phyloP scores from a whole-genome alignment of 2,113 vertebrate species.

The Saccopteryx bilineata region DNA sequence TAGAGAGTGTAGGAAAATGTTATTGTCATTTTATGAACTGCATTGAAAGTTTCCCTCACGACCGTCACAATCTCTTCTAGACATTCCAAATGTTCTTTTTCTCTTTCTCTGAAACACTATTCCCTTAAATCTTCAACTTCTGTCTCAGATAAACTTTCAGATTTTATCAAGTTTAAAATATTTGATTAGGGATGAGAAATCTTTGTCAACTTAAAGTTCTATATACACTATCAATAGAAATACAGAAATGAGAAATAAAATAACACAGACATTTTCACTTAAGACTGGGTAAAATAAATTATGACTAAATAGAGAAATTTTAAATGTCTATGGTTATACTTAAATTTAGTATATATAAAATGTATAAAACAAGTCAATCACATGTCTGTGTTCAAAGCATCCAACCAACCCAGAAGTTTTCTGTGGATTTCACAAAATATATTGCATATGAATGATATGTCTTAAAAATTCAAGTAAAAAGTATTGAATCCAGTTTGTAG shows the following conservation, averaged over 20 bases:
- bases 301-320: not conserved
- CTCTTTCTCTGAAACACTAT: not conserved
- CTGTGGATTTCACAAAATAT: constrained; percentile 15
- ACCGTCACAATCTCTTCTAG: not conserved
- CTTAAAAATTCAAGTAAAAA: constrained; percentile 55
- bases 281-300: constrained; percentile 22
- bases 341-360: not conserved
- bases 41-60: constrained; percentile 16
- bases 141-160: not conserved
- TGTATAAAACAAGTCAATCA: not conserved
- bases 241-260: not conserved
- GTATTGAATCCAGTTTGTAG: not conserved
- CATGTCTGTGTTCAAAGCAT: not conserved
- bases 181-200: not conserved
- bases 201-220: not conserved
- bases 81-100: not conserved
- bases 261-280: not conserved
- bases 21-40: not conserved
- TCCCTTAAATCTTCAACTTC: constrained; percentile 35
- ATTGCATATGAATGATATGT: constrained; percentile 8
- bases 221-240: not conserved
- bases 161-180: constrained; percentile 35
- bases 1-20: not conserved
- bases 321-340: not conserved
- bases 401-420: constrained; percentile 15